These are phyloP conservation scores for Arremon aurantiirostris DNA, from an alignment of 2,797 vertebrate genomes.

Conservation along the genomic window DNA sequence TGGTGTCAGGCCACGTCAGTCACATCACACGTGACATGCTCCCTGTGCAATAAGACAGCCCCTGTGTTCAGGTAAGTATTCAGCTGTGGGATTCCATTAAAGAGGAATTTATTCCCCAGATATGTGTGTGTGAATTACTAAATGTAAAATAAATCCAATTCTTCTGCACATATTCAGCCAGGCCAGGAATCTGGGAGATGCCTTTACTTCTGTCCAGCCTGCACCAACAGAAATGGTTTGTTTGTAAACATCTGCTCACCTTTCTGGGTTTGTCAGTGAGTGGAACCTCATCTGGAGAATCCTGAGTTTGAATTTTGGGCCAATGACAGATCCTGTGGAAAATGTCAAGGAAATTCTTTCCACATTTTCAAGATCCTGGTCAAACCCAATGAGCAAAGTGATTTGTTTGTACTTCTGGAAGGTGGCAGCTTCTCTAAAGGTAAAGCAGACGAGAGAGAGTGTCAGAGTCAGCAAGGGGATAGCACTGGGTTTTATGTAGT, in stretches of 20 bases:
- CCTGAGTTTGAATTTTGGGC: constrained; percentile 74
- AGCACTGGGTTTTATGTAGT: background rate
- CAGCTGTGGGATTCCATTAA: background rate
- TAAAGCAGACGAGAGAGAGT: background rate
- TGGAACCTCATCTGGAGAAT: constrained; percentile 73
- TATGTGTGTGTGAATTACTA: background rate
- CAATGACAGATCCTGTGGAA: constrained; percentile 68
- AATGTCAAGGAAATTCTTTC: constrained; percentile 72
- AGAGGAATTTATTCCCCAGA: background rate
- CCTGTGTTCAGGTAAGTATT: background rate
- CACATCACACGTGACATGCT: background rate
- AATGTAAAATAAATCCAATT: background rate
- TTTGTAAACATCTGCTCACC: constrained; percentile 58
- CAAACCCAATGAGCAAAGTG: constrained; percentile 72
- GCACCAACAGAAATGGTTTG: background rate
- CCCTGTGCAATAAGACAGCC: background rate
- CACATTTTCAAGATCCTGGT: constrained; percentile 68
- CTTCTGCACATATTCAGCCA: background rate
- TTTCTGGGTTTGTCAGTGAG: constrained; percentile 68
- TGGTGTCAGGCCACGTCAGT: background rate
- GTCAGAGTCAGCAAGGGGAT: background rate
- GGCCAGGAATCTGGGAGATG: background rate
- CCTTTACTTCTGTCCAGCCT: background rate
- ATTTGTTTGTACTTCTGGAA: constrained; percentile 74
- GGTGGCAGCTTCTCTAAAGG: constrained; percentile 54